These are phyloP conservation scores for Harmothoe impar DNA, from an alignment of 2,888 invertebrate species.

Conservation along the genomic window DNA sequence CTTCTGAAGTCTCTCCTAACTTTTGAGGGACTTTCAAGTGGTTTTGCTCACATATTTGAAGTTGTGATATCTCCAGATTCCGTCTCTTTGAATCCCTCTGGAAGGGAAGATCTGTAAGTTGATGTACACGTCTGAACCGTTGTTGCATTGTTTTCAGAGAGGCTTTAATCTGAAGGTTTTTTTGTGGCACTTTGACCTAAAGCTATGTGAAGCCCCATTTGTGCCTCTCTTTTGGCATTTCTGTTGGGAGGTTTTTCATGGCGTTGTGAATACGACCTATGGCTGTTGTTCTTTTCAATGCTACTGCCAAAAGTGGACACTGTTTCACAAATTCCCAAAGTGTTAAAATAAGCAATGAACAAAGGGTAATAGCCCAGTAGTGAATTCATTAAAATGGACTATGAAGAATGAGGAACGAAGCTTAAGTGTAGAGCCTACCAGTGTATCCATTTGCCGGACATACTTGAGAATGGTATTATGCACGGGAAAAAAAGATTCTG, in stretches of 20 bases:
- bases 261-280: neutral
- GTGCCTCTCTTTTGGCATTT: conserved; percentile 22
- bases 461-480: too few relatives aligned
- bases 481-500: too few relatives aligned
- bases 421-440: too few relatives aligned
- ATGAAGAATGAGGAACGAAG: too few relatives aligned
- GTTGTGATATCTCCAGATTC: conserved; percentile 10
- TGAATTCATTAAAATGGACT: too few relatives aligned
- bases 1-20: conserved; percentile 4
- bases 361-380: neutral
- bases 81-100: neutral
- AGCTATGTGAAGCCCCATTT: conserved; percentile 30
- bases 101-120: neutral
- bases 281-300: neutral
- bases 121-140: conserved; percentile 18
- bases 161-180: neutral
- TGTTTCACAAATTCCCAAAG: neutral
- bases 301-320: neutral
- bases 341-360: neutral
- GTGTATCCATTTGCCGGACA: too few relatives aligned
- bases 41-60: conserved; percentile 53
- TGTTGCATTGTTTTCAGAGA: conserved; percentile 17
- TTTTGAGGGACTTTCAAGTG: conserved; percentile 48
- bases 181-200: conserved; percentile 26
- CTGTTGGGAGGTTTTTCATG: neutral